These are phyloP conservation scores for Drosophila buzzatii DNA, from an alignment of 2,888 invertebrate genomes.

Conservation along the genomic window DNA sequence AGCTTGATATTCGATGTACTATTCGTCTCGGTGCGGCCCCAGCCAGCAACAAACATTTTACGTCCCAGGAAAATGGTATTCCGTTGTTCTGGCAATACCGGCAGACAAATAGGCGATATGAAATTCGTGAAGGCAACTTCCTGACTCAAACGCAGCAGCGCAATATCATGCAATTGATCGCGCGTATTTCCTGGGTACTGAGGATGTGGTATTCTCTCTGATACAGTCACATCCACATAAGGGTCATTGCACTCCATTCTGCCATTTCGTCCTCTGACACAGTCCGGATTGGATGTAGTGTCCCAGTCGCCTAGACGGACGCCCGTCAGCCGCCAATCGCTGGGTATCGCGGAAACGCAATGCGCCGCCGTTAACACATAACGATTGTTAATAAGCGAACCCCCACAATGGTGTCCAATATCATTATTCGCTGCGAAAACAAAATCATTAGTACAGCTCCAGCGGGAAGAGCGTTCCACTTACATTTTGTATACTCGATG, in stretches of 20 bases:
- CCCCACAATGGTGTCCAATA: slow-evolving; percentile 90
- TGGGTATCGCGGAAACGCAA: slow-evolving; percentile 89
- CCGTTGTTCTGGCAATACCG: slow-evolving; percentile 78
- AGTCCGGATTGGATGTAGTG: slow-evolving; percentile 76
- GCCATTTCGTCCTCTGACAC: slow-evolving; percentile 69
- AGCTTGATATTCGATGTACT: slow-evolving; percentile 86
- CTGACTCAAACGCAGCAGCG: slow-evolving; percentile 88
- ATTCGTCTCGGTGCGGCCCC: slow-evolving; percentile 88
- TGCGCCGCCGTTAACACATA: slow-evolving; percentile 92
- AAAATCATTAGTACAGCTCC: slow-evolving; percentile 9
- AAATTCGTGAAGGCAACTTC: slow-evolving; percentile 87
- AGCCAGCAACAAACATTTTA: slow-evolving; percentile 87
- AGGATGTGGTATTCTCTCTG: slow-evolving; percentile 88
- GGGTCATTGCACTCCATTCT: slow-evolving; percentile 87
- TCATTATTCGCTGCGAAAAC: slow-evolving; percentile 86
- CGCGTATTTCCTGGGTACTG: slow-evolving; percentile 86
- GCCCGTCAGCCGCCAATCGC: slow-evolving; percentile 86
- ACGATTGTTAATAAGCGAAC: slow-evolving; percentile 88
- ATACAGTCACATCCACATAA: slow-evolving; percentile 87
- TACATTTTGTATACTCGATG: slow-evolving; percentile 85
- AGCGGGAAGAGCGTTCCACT: background rate
- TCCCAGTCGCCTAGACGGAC: slow-evolving; percentile 85
- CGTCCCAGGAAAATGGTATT: slow-evolving; percentile 82
- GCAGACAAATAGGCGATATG: slow-evolving; percentile 88
- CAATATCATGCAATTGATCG: slow-evolving; percentile 90